Conservation (phyloP, 2,113 vertebrate species). For the Galbula dea region DNA sequence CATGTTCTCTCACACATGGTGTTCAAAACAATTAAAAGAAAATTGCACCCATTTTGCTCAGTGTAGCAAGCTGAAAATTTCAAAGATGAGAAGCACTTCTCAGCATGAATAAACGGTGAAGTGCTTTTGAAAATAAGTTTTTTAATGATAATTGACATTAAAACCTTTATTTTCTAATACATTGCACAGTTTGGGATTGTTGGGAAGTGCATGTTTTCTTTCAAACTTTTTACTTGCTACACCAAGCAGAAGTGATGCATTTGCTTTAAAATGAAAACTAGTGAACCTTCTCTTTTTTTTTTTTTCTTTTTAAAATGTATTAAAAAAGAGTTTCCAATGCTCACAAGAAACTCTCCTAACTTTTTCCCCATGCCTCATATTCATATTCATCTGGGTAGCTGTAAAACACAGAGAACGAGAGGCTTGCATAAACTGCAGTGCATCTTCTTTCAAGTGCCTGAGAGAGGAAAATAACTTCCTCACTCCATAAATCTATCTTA, state of each 20-base stretch:
- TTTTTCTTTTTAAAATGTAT: not conserved
- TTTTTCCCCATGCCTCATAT: not conserved
- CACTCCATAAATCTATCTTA: not conserved
- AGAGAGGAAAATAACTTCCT: conserved; percentile 4
- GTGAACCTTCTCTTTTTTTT: not conserved
- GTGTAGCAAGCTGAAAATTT: conserved; percentile 61
- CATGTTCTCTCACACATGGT: conserved; percentile 62
- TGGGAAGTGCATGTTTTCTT: conserved; percentile 25
- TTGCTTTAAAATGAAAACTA: conserved; percentile 18
- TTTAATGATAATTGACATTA: conserved; percentile 66
- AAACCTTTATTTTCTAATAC: conserved; percentile 67
- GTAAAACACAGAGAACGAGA: conserved; percentile 3
- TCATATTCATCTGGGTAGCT: not conserved
- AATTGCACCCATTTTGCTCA: conserved; percentile 66
- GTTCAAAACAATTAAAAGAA: conserved; percentile 70
- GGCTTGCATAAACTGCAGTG: not conserved
- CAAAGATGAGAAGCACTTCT: conserved; percentile 60
- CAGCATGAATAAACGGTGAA: conserved; percentile 64
- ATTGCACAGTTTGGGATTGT: conserved; percentile 54
- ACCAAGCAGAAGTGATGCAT: conserved; percentile 1
- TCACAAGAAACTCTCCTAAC: not conserved
- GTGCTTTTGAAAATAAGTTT: conserved; percentile 61
- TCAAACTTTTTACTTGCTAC: conserved; percentile 33
- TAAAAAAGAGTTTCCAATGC: not conserved
- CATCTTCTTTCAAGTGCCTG: not conserved